Conservation (phyloP, 92 coral and sea anemone genomes). For the Epizoanthus scotinus region DNA sequence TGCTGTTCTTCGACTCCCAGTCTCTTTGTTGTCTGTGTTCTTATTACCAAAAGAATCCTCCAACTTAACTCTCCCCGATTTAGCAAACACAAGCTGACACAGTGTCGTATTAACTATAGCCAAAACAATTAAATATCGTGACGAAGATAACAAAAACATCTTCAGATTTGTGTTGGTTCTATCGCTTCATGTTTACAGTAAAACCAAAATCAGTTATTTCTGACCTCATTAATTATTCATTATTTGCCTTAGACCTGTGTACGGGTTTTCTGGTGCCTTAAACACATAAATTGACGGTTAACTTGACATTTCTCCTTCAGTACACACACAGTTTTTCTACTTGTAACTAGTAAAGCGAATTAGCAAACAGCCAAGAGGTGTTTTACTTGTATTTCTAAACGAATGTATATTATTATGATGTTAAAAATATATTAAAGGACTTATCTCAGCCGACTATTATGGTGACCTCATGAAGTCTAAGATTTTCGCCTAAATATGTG, state of each 20-base stretch:
- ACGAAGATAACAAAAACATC: slow-evolving; percentile 14
- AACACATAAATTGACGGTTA: background rate
- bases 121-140: slow-evolving; percentile 14
- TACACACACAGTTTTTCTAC: background rate
- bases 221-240: background rate
- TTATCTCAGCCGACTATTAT: no score
- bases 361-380: background rate
- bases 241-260: background rate
- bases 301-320: background rate
- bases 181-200: slow-evolving; percentile 14
- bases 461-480: no score
- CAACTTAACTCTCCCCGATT: background rate
- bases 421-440: no score
- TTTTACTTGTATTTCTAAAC: background rate
- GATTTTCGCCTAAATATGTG: no score
- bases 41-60: background rate
- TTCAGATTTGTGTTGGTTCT: slow-evolving; percentile 18
- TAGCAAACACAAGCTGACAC: background rate
- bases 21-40: background rate
- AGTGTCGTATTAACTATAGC: background rate
- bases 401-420: no score
- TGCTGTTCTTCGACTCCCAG: background rate
- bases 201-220: background rate
- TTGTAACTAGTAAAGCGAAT: background rate
- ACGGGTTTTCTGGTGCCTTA: slow-evolving; percentile 15